Evolutionary conservation across 2,888 invertebrate species (phyloP), one percentile per base, ranked within the genome.

Genomic region (Andrena haemorrhoa): DNA sequence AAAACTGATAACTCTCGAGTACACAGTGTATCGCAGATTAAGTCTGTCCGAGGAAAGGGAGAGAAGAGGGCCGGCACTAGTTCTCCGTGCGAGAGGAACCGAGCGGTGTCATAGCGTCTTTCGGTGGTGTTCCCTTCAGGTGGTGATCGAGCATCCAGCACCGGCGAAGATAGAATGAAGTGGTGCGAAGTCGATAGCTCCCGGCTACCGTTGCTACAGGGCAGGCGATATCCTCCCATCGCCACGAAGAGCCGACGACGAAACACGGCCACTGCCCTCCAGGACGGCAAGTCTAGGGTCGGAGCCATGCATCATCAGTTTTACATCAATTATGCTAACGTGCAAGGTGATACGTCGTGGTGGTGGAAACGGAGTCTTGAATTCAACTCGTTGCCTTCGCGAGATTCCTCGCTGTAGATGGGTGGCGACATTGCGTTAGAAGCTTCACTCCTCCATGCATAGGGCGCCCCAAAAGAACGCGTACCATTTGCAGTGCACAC

Each of bases 171-270:
- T 83, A 90, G 74, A 81, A 91, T 91, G 91, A 91, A 91, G 89
- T 91, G 91, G 91, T 88, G 88, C 72, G 90, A 90, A 61, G 69
- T 87, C 58, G 91, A 91, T 29, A 90, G 80, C 77, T 71, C 88
- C 33, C 88, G 88, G 82, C 86, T 86, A 79, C 81, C 89, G 73
- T 85, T 86, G 73, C 76, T 88, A 65, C 89, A 89, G 66, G 79
- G 66, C 72, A 89, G 89, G 76, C 84, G 84, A 79, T 89, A 88
- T 77, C 79, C 84, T 23, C 73, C 88, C 29, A 75, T 87, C 31
- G 49, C 80, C 12, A 79, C 78, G 31, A 91, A 89, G 75, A 82
- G 23, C 49, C 84, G 89, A 31, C 87, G 88, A 51, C 82, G 86
- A 70, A 82, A 82, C 75, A 35, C 75, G 5, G 63, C 66, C 10